Conservation (phyloP, 37 sponge, comb jelly and placozoan species). For the Amphimedon queenslandica region DNA sequence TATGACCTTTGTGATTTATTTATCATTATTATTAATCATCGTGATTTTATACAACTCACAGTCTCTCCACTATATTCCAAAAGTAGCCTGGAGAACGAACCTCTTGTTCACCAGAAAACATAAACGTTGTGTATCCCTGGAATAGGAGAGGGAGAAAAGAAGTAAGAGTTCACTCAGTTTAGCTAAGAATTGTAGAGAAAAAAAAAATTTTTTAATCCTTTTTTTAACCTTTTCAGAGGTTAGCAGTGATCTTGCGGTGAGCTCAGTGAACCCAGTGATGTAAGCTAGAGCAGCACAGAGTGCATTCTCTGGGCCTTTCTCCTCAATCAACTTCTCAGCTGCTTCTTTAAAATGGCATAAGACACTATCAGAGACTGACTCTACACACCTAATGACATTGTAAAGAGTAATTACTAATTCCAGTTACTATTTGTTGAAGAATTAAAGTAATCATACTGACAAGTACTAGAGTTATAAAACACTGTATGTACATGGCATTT, state of each 20-base stretch:
- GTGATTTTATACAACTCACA: too few relatives aligned
- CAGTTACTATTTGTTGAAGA: too few relatives aligned
- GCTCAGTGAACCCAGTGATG: constrained; percentile 83
- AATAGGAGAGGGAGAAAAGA: too few relatives aligned
- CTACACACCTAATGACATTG: constrained; percentile 41
- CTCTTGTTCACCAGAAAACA: constrained; percentile 43
- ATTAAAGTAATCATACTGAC: too few relatives aligned
- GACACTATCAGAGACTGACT: constrained; percentile 46
- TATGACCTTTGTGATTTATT: too few relatives aligned
- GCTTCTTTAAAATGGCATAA: constrained; percentile 61
- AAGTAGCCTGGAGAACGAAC: constrained; percentile 54
- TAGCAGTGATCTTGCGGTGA: constrained; percentile 80
- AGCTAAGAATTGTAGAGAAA: too few relatives aligned
- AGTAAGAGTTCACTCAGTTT: too few relatives aligned
- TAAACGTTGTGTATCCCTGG: constrained; percentile 77
- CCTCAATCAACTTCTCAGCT: constrained; percentile 76
- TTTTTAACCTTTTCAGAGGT: constrained; percentile 63
- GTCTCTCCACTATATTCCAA: constrained; percentile 65
- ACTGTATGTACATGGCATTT: too few relatives aligned
- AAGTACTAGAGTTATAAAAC: too few relatives aligned
- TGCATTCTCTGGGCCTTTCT: constrained; percentile 64
- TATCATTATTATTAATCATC: too few relatives aligned
- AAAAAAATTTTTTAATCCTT: too few relatives aligned
- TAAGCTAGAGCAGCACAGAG: constrained; percentile 87
- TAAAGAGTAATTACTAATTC: too few relatives aligned